Base-by-base conservation (phyloP, 2,797 vertebrate species). In the Siniperca scherzeri region DNA sequence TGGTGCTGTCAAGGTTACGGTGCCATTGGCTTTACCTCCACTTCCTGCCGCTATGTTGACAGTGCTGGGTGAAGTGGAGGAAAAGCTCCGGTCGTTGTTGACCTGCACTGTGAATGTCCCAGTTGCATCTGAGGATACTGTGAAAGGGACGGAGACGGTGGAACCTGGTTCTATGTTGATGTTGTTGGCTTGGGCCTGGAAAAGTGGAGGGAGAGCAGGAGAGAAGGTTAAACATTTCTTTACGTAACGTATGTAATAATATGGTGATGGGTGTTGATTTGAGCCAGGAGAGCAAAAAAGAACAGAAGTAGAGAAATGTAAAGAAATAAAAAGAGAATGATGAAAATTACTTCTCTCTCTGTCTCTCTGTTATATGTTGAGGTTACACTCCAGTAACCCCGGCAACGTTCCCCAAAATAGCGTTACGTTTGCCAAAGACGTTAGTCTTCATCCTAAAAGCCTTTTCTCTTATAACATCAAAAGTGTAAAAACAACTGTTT, bases 101-200 rank as follows among this genome's bases (percentile, higher is more conserved):
- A 82, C 89, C 14, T 33, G 80, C 12, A 95, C 68, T 1, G 25
- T 80, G 21, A 89, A 91, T 0, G 19, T 86, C 52, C 66, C 81
- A 14, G 52, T 72, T 4, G 25, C 70, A 0, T 50, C 48, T 50
- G 48, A 50, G 48, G 48, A 21, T 21, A 95, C 82, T 0, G 81
- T 87, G 76, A 95, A 94, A 5, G 80, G 83, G 56, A 95, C 30
- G 19, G 85, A 81, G 61, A 88, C 25, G 12, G 38, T 77, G 50
- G 83, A 80, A 1, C 92, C 94, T 0, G 86, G 92, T 59, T 92
- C 84, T 22, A 93, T 25, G 12, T 67, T 74, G n/a, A 77, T 86
- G 27, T 1, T 80, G 72, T 73, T 70, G 21, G 27, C 14, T 82
- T 84, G 38, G 2, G 78, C 48, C 94, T 94, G 40, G 16, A 56